These are phyloP conservation scores for Prunella himalayana DNA, from an alignment of 2,113 vertebrate genomes.

Conservation along the genomic window DNA sequence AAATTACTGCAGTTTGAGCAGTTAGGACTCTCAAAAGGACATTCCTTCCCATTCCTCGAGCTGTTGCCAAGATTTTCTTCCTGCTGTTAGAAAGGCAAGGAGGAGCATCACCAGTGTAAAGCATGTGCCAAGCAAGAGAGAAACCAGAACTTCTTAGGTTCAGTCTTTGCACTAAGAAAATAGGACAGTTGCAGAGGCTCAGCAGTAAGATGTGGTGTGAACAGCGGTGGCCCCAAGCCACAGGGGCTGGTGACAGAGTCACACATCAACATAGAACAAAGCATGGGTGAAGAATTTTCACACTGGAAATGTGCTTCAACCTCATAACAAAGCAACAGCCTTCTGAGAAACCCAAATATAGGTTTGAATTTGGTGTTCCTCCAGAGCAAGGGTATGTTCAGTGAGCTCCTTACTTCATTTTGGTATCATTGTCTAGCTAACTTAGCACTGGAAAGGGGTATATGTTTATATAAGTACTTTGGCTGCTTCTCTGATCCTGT, in stretches of 20 bases:
- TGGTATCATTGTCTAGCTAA: neutral
- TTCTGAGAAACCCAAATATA: neutral
- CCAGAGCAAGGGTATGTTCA: neutral
- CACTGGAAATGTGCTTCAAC: neutral
- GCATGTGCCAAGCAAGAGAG: neutral
- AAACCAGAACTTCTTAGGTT: neutral
- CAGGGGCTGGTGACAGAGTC: neutral
- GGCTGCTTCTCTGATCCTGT: neutral
- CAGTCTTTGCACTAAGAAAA: neutral
- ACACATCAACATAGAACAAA: neutral
- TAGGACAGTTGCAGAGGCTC: neutral
- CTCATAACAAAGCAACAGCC: neutral
- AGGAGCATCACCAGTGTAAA: neutral
- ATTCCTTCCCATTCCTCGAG: neutral
- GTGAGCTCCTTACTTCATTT: neutral
- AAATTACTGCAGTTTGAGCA: neutral
- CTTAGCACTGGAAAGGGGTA: neutral
- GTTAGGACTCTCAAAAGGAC: neutral
- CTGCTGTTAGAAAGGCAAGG: neutral
- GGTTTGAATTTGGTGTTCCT: neutral
- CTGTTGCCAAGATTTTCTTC: neutral
- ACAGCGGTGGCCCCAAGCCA: neutral
- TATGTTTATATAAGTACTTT: neutral
- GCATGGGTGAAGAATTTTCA: neutral
- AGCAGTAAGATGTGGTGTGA: neutral